Evolutionary conservation across 92 coral and sea anemone species (phyloP).

Genomic region (Palythoa caribaeorum): DNA sequence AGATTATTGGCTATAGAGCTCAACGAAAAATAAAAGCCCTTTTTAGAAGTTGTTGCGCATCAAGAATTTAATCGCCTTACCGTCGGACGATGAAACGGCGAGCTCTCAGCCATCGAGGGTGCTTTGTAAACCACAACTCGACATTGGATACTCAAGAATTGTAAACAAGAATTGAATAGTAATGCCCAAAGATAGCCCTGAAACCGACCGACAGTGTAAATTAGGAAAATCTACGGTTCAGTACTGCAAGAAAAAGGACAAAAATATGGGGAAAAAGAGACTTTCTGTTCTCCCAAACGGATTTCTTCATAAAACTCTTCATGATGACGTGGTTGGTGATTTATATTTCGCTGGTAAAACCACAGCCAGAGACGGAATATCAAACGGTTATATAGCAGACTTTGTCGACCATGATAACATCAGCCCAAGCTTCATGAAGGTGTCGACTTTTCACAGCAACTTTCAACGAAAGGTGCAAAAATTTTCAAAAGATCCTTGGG

Average conservation of each 20-base stretch:
- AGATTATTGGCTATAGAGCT: conserved; percentile 23
- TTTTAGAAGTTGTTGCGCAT: background rate
- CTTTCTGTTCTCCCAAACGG: conserved; percentile 77
- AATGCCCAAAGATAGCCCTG: conserved; percentile 51
- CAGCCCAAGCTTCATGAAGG: conserved; percentile 70
- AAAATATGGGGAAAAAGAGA: conserved; percentile 70
- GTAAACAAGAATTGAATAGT: conserved; percentile 58
- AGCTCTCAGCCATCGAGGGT: background rate
- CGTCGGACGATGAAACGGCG: background rate
- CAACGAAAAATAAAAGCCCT: conserved; percentile 2
- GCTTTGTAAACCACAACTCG: conserved; percentile 23
- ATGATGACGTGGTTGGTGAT: conserved; percentile 68
- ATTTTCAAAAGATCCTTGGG: conserved; percentile 71
- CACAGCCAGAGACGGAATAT: conserved; percentile 64
- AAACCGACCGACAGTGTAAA: conserved; percentile 58
- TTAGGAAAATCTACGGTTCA: conserved; percentile 8
- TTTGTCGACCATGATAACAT: conserved; percentile 71
- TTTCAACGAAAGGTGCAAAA: conserved; percentile 74
- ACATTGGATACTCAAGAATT: conserved; percentile 62
- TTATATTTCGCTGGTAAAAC: conserved; percentile 64
- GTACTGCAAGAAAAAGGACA: conserved; percentile 14
- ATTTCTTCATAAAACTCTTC: conserved; percentile 71
- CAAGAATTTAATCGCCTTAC: conserved; percentile 5
- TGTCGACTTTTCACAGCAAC: conserved; percentile 54
- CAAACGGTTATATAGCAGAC: conserved; percentile 83